Conservation (phyloP, 2,888 invertebrate genomes). For the Tenthredo notha region DNA sequence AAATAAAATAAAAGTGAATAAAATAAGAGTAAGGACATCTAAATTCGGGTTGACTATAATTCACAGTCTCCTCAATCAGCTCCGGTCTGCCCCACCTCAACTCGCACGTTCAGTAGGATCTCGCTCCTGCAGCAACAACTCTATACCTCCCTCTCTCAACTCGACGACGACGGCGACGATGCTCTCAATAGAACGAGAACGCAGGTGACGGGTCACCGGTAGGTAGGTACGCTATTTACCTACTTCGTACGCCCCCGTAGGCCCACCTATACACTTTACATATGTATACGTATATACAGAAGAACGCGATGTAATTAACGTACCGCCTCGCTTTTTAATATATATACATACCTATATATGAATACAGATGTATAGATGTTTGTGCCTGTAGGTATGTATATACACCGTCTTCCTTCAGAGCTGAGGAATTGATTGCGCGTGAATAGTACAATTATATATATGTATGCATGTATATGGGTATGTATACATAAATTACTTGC, state of each 20-base stretch:
- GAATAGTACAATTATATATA: background rate
- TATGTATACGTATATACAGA: background rate
- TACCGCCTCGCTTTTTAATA: background rate
- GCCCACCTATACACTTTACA: constrained; percentile 15
- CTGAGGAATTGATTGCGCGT: too few relatives aligned
- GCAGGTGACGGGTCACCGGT: constrained; percentile 77
- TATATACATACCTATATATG: too few relatives aligned
- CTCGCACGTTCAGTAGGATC: constrained; percentile 10
- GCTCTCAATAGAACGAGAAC: constrained; percentile 78
- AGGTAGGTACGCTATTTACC: constrained; percentile 75
- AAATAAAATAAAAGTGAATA: background rate
- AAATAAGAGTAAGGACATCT: background rate
- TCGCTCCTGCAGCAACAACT: background rate
- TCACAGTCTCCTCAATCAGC: constrained; percentile 4
- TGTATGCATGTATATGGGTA: background rate
- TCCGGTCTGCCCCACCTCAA: constrained; percentile 23
- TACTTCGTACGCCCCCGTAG: constrained; percentile 68
- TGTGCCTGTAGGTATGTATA: background rate
- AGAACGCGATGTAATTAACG: background rate
- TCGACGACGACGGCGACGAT: constrained; percentile 62
- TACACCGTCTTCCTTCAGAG: background rate
- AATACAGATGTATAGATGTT: background rate
- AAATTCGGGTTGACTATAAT: background rate
- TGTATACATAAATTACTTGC: background rate
- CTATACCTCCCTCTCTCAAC: background rate